Evolutionary conservation across 2,888 invertebrate genomes (phyloP), one percentile per base, ranked within the genome.

Genomic region (Luperina testacea): DNA sequence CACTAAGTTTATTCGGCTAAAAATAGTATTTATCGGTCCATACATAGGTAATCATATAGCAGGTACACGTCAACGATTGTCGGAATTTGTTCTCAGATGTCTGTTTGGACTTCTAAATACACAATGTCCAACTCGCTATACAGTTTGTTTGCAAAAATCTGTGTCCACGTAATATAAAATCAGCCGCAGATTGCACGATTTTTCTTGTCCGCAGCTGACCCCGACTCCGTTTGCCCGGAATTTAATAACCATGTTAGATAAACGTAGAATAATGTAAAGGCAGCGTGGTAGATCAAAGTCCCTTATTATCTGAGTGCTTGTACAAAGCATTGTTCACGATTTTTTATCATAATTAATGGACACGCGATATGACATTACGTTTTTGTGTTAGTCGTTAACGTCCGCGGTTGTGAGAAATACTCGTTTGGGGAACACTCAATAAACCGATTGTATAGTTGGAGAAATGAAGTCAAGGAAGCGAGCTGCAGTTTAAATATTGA

Each of bases 211-310:
- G 64, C 51, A 57, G 77, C 73, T 80, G 68, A 61, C 78, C 51
- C 69, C 76, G 69, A 72, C 53, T 69, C 51, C 42, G 67, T 78
- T 24, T 78, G 73, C 72, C 71, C 65, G 88, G 87, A 89, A 91
- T 92, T 91, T 90, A 90, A 91, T 92, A 91, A 88, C 70, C 80
- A 72, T 53, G 80, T 74, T 82, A 81, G 70, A 88, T 85, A 89
- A 85, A 81, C 86, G 68, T 72, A 72, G 69, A 85, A 83, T 72
- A 85, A 87, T 84, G 72, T 80, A 63, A 77, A 77, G 73, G 72
- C 80, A 68, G 67, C 74, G 69, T 78, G 76, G 75, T 74, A 77
- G 78, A 88, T 85, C 83, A 86, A 81, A 87, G 82, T 84, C 75
- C 83, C 57, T 76, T 78, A 85, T 87, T 89, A 89, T 87, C 86